Conservation (phyloP, 2,797 vertebrate genomes). For the Rhabdophis nuchalis region DNA sequence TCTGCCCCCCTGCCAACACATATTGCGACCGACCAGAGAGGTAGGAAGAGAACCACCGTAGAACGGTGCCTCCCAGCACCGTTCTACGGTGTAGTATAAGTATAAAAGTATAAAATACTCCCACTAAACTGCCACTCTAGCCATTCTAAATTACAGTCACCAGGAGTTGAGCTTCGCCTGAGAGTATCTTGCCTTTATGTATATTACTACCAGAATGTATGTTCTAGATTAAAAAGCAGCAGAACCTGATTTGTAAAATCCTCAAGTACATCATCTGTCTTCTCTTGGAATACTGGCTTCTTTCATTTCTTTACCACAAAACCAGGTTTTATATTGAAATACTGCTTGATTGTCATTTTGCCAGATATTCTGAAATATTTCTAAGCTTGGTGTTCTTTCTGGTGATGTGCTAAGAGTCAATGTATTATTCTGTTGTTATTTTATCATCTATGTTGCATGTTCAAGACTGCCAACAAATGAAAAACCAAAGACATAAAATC, state of each 20-base stretch:
- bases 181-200: neutral
- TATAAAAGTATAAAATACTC: neutral
- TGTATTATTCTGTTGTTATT: constrained; percentile 2
- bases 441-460: neutral
- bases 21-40: too few species aligned
- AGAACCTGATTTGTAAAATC: constrained; percentile 55
- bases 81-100: too few species aligned
- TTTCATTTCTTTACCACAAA: constrained; percentile 38
- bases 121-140: neutral
- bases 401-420: neutral
- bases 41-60: too few species aligned
- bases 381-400: neutral
- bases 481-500: neutral
- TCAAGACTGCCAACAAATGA: neutral
- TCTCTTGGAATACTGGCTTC: constrained; percentile 37
- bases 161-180: neutral
- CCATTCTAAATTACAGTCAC: neutral
- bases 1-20: too few species aligned
- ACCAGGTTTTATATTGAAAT: constrained; percentile 36
- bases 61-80: too few species aligned
- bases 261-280: constrained; percentile 43
- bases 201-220: neutral
- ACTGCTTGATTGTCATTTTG: constrained; percentile 55
- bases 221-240: constrained; percentile 36
- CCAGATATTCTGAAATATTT: constrained; percentile 17